Percentiles rank a stretch among this genome's conserved stretches.
phyloP scores from a whole-genome alignment of 2,797 vertebrate species.

The Malurus splendens region DNA sequence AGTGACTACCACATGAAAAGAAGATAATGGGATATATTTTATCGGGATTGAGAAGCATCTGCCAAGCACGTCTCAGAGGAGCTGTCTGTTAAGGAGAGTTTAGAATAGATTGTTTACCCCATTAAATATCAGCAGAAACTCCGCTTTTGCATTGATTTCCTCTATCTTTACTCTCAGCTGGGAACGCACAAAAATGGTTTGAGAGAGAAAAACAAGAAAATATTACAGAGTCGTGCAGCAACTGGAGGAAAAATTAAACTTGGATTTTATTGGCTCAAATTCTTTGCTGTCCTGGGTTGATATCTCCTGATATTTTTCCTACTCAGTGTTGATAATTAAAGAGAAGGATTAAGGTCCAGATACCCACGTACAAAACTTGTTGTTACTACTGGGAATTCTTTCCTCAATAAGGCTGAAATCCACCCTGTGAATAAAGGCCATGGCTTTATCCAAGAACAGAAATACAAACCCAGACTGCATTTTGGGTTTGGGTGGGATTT shows the following conservation, averaged over 20 bases:
- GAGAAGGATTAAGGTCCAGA: not conserved
- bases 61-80: constrained; percentile 40
- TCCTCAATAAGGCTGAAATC: not conserved
- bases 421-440: not conserved
- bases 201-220: constrained; percentile 4
- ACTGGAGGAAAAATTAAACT: not conserved
- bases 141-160: constrained; percentile 33
- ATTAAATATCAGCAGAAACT: constrained; percentile 42
- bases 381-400: not conserved
- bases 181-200: not conserved
- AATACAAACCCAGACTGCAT: not conserved
- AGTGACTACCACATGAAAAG: constrained; percentile 3
- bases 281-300: not conserved
- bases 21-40: constrained; percentile 47
- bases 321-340: not conserved
- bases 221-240: not conserved
- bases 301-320: not conserved
- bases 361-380: not conserved
- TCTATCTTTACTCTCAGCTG: constrained; percentile 10
- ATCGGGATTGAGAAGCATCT: constrained; percentile 43
- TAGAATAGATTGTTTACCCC: constrained; percentile 43
- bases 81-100: constrained; percentile 16
- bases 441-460: not conserved
- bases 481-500: not conserved
- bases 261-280: not conserved